A percentile compares a stretch with the other conserved stretches of the same genome.
Evolutionary conservation across 2,888 invertebrate genomes (phyloP).

Genomic region (Eretmocerus hayati): DNA sequence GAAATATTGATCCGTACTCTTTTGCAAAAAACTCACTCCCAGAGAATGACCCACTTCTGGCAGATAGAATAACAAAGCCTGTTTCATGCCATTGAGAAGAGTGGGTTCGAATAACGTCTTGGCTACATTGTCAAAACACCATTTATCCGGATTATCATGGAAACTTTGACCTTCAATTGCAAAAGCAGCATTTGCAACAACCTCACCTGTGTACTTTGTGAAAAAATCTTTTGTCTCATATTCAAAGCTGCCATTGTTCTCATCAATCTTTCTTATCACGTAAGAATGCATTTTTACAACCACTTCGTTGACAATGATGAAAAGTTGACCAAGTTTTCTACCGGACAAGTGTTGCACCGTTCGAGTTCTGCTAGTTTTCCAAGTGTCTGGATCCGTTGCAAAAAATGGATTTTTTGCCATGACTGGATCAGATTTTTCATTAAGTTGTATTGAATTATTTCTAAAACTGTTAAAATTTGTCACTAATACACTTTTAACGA

Average conservation of each 20-base stretch:
- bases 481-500: constrained; percentile 31
- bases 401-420: constrained; percentile 34
- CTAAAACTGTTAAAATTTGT: constrained; percentile 32
- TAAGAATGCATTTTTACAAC: constrained; percentile 27
- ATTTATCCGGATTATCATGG: constrained; percentile 19
- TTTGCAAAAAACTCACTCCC: constrained; percentile 19
- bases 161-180: constrained; percentile 34
- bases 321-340: constrained; percentile 28
- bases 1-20: constrained; percentile 29
- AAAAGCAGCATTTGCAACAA: constrained; percentile 30
- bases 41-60: constrained; percentile 22
- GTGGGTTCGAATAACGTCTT: constrained; percentile 27
- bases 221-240: constrained; percentile 29
- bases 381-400: constrained; percentile 24
- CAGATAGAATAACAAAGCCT: constrained; percentile 18
- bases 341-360: constrained; percentile 24
- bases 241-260: constrained; percentile 9
- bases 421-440: constrained; percentile 28
- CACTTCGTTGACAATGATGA: constrained; percentile 24
- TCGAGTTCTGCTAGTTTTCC: constrained; percentile 24
- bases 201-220: constrained; percentile 29
- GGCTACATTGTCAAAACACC: constrained; percentile 21
- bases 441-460: constrained; percentile 21
- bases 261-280: constrained; percentile 11
- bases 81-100: constrained; percentile 13